A percentile compares a stretch with the other conserved stretches of the same genome.
Evolutionary conservation across 2,113 vertebrate genomes (phyloP).

Genomic region (Cochlearius cochlearius): DNA sequence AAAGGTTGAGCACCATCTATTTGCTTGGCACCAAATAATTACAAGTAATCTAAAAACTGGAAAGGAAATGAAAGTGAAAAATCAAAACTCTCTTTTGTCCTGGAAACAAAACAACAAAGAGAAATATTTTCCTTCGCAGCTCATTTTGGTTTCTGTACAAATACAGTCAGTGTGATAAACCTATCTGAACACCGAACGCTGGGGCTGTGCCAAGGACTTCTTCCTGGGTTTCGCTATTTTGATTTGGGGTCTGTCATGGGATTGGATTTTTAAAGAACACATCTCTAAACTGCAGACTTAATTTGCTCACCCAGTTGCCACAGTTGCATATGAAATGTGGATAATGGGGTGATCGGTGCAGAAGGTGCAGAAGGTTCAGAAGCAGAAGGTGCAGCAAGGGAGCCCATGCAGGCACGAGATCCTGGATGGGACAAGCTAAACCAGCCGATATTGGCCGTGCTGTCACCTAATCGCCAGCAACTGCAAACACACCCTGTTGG

Average conservation of each 20-base stretch:
- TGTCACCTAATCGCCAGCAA: background rate
- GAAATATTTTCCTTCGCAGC: slow-evolving; percentile 1
- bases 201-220: background rate
- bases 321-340: background rate
- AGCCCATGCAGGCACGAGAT: background rate
- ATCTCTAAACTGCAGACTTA: background rate
- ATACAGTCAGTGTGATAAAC: background rate
- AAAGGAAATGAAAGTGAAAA: background rate
- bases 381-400: background rate
- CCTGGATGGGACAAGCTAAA: background rate
- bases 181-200: background rate
- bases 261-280: background rate
- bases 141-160: background rate
- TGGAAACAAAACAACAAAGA: background rate
- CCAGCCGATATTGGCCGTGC: background rate
- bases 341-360: background rate
- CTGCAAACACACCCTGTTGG: background rate
- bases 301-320: background rate
- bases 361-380: background rate
- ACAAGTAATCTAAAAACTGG: background rate
- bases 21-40: background rate
- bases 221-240: background rate
- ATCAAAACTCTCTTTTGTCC: background rate
- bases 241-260: background rate
- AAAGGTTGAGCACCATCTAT: background rate